Evolutionary conservation across 2,797 vertebrate genomes (phyloP).

Genomic region (Heliangelus exortis): DNA sequence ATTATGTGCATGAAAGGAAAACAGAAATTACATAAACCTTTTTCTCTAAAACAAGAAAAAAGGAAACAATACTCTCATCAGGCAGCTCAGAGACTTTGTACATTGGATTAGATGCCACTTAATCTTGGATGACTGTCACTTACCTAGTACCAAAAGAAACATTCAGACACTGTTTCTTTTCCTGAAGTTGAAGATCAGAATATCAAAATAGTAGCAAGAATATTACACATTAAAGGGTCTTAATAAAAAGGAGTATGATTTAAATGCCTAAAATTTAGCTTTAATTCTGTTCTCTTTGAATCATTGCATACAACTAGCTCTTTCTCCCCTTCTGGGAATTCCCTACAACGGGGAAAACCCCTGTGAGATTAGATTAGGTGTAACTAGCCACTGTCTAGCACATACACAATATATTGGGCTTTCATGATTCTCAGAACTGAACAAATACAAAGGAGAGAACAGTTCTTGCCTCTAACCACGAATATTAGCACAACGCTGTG

Average conservation of each 20-base stretch:
- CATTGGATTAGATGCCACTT: not conserved
- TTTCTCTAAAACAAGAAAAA: not conserved
- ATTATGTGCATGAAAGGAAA: not conserved
- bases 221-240: not conserved
- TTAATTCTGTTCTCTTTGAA: constrained; percentile 19
- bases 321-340: constrained; percentile 19
- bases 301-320: not conserved
- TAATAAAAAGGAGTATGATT: not conserved
- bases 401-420: constrained; percentile 3
- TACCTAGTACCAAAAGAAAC: not conserved
- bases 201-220: not conserved
- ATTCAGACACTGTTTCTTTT: not conserved
- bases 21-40: not conserved
- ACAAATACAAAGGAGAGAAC: constrained; percentile 6
- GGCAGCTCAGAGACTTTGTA: not conserved
- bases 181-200: not conserved
- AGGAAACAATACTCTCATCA: not conserved
- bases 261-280: not conserved
- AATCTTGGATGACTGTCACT: not conserved
- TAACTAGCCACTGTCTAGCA: constrained; percentile 29
- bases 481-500: constrained; percentile 19
- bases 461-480: not conserved
- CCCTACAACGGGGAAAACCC: constrained; percentile 30
- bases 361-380: constrained; percentile 24
- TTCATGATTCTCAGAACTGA: constrained; percentile 14